These are phyloP conservation scores for Ciconia nigra DNA, from an alignment of 2,797 vertebrate species.

Conservation along the genomic window DNA sequence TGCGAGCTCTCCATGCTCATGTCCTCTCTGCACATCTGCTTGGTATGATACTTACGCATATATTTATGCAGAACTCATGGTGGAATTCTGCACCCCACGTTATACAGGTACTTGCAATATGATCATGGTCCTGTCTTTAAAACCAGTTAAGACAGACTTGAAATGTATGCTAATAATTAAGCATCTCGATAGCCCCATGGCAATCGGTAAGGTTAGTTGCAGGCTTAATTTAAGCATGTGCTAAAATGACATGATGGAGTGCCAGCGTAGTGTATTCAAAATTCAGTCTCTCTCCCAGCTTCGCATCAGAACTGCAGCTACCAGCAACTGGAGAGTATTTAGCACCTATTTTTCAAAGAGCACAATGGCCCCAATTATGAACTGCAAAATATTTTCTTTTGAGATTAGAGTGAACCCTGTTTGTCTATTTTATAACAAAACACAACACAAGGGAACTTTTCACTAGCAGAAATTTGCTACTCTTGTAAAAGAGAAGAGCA, in stretches of 20 bases:
- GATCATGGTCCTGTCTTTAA: background rate
- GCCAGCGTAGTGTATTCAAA: rapidly evolving
- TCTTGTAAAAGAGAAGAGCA: background rate
- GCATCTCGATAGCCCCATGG: background rate
- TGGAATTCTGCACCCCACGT: rapidly evolving
- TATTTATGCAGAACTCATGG: background rate
- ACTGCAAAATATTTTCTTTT: background rate
- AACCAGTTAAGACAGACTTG: background rate
- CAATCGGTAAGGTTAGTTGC: background rate
- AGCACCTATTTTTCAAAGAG: background rate
- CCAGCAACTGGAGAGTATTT: background rate
- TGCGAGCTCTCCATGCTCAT: background rate
- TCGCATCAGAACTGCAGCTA: background rate
- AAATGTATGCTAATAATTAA: background rate
- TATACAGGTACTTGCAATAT: background rate
- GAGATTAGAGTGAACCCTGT: background rate
- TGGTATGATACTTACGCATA: rapidly evolving
- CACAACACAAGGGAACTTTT: background rate
- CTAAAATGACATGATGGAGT: background rate
- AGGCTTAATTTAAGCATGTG: background rate
- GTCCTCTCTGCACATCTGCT: background rate
- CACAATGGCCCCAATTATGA: background rate
- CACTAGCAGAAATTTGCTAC: background rate
- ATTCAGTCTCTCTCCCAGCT: background rate
- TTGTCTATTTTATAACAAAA: background rate